Evolutionary conservation across 2,113 vertebrate genomes (phyloP), one percentile per base, ranked within the genome.

Genomic region (Pseudorasbora parva): DNA sequence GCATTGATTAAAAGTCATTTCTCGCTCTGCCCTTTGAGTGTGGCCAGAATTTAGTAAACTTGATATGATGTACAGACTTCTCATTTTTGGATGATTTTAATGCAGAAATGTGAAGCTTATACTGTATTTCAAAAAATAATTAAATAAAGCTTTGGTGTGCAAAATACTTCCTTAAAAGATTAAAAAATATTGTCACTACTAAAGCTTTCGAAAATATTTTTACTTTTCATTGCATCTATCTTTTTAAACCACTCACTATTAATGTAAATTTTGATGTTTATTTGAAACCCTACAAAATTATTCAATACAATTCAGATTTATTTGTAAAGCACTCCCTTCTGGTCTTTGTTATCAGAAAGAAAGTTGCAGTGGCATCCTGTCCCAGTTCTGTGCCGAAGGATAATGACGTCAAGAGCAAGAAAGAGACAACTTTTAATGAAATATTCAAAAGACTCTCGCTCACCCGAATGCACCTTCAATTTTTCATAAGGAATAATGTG

Each of bases 391-490:
- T 23, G 59, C 57, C 3, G 30, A 83, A 84, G 69, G 37, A 64
- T 64, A 56, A 84, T 62, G 49, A 72, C 27, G 21, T n/a, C 60
- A 33, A 72, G 69, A 7, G 47, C 60, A 49, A 19, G 37, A 73
- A n/a, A 43, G 49, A 83, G 57, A 23, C n/a, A 57, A 82, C 62
- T 62, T 82, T 84, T 81, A 69, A 84, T 87, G 14, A 87, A 87
- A 84, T 84, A 87, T 87, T 84, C 23, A 87, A 47, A 45, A 82
- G 64, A 80, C 33, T 51, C 62, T 49, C 27, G 30, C 71, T 62
- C 62, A 71, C 41, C 56, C 78, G 62, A 56, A 62, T 43, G 59
- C 19, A 66, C 23, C 49, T 84, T 87, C 17, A 72, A 87, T 84
- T 78, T 81, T 87, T 84, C 21, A 87, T 84, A 62, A 80, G 21